Percentiles rank a stretch among this genome's conserved stretches.
phyloP scores from a whole-genome alignment of 2,797 vertebrate species.

The Mallotus villosus region DNA sequence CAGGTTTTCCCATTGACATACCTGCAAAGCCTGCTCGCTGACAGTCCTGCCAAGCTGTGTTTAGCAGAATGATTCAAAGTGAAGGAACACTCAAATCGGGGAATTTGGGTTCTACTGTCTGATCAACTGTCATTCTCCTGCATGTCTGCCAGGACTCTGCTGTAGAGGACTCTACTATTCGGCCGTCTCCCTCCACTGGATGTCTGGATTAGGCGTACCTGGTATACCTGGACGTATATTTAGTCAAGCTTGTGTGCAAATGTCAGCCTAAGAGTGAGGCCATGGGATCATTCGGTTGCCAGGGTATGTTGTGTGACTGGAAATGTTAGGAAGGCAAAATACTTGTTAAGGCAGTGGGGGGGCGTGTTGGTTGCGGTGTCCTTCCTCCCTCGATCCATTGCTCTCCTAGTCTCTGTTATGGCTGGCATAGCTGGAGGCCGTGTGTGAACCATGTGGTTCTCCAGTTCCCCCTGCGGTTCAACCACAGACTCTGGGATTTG shows the following conservation, averaged over 20 bases:
- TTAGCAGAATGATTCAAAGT: conserved; percentile 35
- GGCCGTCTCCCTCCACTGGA: too few species aligned
- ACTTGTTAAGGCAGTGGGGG: not conserved
- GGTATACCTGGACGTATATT: not conserved
- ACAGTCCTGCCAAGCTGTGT: conserved; percentile 10
- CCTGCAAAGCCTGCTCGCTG: not conserved
- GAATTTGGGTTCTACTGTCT: not conserved
- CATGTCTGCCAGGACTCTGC: conserved; percentile 49
- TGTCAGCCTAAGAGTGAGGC: not conserved
- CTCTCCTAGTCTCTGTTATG: not conserved
- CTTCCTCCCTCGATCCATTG: not conserved
- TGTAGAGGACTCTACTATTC: conserved; percentile 3
- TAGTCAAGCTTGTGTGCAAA: not conserved
- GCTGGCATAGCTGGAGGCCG: not conserved
- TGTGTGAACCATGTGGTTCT: not conserved
- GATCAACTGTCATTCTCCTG: conserved; percentile 20
- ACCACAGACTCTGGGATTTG: not conserved
- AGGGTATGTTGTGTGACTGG: not conserved
- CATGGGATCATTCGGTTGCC: not conserved
- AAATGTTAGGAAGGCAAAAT: not conserved
- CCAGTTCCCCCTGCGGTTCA: not conserved
- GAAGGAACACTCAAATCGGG: conserved; percentile 4
- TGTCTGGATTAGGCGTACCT: not conserved
- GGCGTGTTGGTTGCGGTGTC: not conserved
- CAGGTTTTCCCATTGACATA: conserved; percentile 4